Conservation (phyloP, 2,113 vertebrate species). For the Hypocryptadius cinnamomeus region DNA sequence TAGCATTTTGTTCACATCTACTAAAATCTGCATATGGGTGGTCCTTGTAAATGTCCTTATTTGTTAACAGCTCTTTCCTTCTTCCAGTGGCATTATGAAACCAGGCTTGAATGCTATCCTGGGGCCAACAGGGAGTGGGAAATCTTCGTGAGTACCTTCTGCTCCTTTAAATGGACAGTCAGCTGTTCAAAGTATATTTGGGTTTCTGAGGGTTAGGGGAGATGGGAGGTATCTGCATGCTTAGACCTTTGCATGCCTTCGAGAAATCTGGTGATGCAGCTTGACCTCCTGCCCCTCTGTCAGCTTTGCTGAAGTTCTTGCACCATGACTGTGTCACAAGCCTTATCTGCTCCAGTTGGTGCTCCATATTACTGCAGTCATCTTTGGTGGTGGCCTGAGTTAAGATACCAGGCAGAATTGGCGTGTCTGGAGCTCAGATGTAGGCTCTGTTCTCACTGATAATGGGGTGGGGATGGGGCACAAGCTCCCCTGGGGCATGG, state of each 20-base stretch:
- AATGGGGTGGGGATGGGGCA: neutral
- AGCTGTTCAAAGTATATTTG: neutral
- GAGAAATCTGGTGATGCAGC: neutral
- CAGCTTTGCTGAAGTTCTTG: neutral
- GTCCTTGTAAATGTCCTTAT: neutral
- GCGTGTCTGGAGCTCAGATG: neutral
- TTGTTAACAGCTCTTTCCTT: constrained; percentile 8
- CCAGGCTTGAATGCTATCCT: constrained; percentile 82
- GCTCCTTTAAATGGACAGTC: neutral
- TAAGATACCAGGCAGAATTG: neutral
- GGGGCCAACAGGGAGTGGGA: constrained; percentile 77
- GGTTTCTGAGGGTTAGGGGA: neutral
- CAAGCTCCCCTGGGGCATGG: neutral
- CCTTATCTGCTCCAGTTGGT: neutral
- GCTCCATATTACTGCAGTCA: neutral
- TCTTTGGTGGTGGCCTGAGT: neutral
- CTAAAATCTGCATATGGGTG: neutral
- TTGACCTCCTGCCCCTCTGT: neutral
- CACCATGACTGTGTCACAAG: neutral
- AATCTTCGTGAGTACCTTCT: constrained; percentile 80
- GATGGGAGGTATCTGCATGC: neutral
- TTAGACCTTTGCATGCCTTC: neutral
- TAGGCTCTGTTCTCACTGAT: neutral
- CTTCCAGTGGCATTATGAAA: constrained; percentile 78
- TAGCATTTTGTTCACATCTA: neutral